phyloP scores from a whole-genome alignment of 2,797 vertebrate species.

The Phaenicophaeus curvirostris region DNA sequence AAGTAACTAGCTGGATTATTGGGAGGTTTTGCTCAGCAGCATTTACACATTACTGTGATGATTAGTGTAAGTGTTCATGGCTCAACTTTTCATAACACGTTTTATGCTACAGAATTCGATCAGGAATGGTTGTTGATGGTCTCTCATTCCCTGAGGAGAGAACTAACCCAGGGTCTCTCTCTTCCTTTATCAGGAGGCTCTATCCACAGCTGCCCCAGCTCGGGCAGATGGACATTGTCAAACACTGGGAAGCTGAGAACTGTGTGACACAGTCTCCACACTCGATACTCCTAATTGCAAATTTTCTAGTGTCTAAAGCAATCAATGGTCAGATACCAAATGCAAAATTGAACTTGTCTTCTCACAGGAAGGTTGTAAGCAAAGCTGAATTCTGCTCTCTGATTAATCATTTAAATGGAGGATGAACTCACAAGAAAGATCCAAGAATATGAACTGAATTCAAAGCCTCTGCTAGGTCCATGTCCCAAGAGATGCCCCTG shows the following conservation, averaged over 20 bases:
- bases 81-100: not conserved
- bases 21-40: not conserved
- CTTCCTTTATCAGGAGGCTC: too few relatives aligned
- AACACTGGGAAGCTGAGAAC: not conserved
- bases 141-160: not conserved
- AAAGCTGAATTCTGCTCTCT: not conserved
- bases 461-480: not conserved
- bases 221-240: not conserved
- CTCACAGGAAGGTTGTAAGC: not conserved
- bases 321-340: not conserved
- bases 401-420: not conserved
- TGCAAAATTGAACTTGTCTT: not conserved
- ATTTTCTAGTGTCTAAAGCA: not conserved
- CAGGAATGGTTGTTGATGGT: rapidly evolving
- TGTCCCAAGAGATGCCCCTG: not conserved
- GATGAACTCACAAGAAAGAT: not conserved
- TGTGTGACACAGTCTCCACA: rapidly evolving
- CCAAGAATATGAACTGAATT: not conserved
- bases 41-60: rapidly evolving
- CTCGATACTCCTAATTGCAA: not conserved
- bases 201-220: not conserved
- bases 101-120: not conserved
- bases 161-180: not conserved
- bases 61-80: not conserved
- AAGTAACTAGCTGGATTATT: too few relatives aligned